Conservation (phyloP, 2,113 vertebrate species). For the Arizona elegans region DNA sequence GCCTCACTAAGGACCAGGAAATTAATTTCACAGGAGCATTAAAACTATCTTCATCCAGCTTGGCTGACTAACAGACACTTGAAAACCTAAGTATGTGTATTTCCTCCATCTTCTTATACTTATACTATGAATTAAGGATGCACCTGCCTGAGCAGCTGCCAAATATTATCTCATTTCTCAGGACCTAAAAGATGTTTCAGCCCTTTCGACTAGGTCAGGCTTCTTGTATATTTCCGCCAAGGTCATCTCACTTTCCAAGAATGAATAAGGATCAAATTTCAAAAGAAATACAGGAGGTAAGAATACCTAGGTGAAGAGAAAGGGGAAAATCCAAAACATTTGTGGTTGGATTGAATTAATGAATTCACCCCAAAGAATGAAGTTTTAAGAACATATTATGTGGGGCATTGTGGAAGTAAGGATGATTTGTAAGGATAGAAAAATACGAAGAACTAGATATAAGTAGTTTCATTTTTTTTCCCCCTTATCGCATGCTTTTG, state of each 20-base stretch:
- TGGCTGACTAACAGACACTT: not conserved
- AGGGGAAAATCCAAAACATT: not conserved
- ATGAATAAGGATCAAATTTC: not conserved
- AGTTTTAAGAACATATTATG: not conserved
- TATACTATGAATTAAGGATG: not conserved
- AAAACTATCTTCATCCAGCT: not conserved
- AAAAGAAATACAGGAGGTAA: not conserved
- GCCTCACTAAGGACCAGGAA: not conserved
- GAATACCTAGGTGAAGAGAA: not conserved
- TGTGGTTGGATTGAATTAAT: not conserved
- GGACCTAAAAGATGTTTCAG: not conserved
- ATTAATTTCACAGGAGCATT: not conserved
- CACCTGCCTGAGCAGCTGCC: not conserved
- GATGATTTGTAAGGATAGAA: not conserved
- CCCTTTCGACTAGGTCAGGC: not conserved
- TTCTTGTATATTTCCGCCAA: not conserved
- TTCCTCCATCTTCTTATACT: not conserved
- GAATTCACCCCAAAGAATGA: not conserved
- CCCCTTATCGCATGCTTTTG: not conserved
- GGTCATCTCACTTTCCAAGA: not conserved
- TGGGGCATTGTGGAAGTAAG: not conserved
- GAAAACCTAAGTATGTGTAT: not conserved
- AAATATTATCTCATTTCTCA: not conserved
- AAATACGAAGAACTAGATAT: not conserved
- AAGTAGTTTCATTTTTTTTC: not conserved